Evolutionary conservation across 2,888 invertebrate genomes (phyloP).

Genomic region (Tetragonisca angustula): DNA sequence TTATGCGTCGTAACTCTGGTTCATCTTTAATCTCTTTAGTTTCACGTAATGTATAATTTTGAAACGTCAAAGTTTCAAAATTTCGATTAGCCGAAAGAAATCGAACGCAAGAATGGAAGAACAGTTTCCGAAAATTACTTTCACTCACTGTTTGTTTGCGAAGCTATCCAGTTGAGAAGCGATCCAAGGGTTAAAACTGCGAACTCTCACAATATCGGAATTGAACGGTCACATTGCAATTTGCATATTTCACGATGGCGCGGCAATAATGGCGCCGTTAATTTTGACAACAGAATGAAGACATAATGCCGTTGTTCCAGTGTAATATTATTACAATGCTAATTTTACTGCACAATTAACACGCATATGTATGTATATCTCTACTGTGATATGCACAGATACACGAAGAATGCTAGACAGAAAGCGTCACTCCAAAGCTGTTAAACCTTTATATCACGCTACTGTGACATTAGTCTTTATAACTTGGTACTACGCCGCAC

Average conservation of each 20-base stretch:
- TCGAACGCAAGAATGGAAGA: no score
- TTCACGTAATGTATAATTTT: no score
- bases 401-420: constrained; percentile 1
- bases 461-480: neutral
- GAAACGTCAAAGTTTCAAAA: no score
- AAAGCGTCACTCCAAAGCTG: neutral
- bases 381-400: neutral
- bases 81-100: neutral
- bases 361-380: neutral
- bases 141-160: neutral
- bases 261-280: neutral
- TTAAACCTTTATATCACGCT: neutral
- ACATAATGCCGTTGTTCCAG: neutral
- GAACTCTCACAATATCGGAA: neutral
- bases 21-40: no score
- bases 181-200: neutral
- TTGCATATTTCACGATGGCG: constrained; percentile 16
- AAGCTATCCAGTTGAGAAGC: neutral
- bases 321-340: neutral
- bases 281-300: constrained; percentile 4
- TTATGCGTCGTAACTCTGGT: no score
- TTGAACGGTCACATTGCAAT: neutral
- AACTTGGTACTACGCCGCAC: neutral
- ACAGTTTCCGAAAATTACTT: neutral
- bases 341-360: constrained; percentile 12